Base-by-base conservation (phyloP, 2,113 vertebrate genomes). In the Dromas ardeola region DNA sequence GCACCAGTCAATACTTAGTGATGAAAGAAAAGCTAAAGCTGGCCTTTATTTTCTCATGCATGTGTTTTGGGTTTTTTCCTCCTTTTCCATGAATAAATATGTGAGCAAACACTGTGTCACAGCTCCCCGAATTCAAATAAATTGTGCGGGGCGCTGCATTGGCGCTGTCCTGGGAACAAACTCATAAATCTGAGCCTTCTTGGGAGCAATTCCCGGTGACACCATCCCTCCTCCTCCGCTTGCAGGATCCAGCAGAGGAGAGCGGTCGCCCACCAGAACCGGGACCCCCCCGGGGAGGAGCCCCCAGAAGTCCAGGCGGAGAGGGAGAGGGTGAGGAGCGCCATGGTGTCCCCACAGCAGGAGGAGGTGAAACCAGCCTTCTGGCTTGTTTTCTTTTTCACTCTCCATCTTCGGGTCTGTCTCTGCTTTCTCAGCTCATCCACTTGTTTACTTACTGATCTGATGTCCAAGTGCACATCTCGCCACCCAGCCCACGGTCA, bases 261-360 rank as follows among this genome's bases (percentile, higher is more conserved):
- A 86, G 67, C 42, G 11, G 97, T 93, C 8, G 2, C 74, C 49
- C 96, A 73, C 76, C 95, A 95, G 69, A 98, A 98, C 95, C 97
- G 96, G 30, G 99, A 99, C 17, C 98, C 98, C 8, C 98, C 96
- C 0, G 92, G 94, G 76, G 98, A 98, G 19, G 99, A 99, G 55
- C 97, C 99, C 55, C 98, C 98, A 74, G 99, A 99, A 8, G 98
- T 99, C 30, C 98, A 94, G 78, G 97, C 93, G 10, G 99, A 99
- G 98, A 98, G 98, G 92, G 96, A 96, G 22, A 71, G 98, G 55
- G 98, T 98, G 71, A 98, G 98, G 42, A 97, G 95, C 4, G 96
- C 96, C 0, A 50, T 98, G 67, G 90, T 69, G 19, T 94, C 97
- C 34, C 94, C 92, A 70, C 96, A 98, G 72, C 97, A 91, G 45